Evolutionary conservation across 2,888 invertebrate species (phyloP).

Genomic region (Oligia latruncula): DNA sequence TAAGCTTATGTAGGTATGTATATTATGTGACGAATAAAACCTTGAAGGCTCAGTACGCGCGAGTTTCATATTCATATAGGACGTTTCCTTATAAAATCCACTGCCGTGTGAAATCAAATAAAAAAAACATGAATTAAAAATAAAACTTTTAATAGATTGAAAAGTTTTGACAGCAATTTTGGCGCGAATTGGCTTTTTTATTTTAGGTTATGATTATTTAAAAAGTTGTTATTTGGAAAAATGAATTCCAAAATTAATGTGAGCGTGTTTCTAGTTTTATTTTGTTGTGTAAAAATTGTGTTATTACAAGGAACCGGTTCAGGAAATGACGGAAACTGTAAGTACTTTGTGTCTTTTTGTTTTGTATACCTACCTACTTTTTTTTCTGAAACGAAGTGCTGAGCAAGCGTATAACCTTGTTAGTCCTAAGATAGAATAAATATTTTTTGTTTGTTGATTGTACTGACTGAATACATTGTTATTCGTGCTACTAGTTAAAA

Average conservation of each 20-base stretch:
- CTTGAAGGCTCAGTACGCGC: conserved; percentile 70
- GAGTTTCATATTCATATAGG: conserved; percentile 52
- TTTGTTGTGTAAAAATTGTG: conserved; percentile 74
- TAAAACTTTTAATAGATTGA: conserved; percentile 18
- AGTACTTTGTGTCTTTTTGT: conserved; percentile 66
- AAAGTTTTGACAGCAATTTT: conserved; percentile 54
- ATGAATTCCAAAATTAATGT: conserved; percentile 71
- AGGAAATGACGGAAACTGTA: conserved; percentile 81
- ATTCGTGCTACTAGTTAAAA: background rate
- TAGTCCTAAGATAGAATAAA: conserved; percentile 27
- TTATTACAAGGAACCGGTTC: conserved; percentile 81
- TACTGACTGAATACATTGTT: conserved; percentile 4
- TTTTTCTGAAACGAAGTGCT: conserved; percentile 18
- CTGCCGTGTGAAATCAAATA: background rate
- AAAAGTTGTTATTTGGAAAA: conserved; percentile 13
- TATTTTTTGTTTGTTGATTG: conserved; percentile 40
- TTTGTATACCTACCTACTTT: conserved; percentile 13
- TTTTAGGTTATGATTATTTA: conserved; percentile 31
- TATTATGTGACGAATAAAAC: conserved; percentile 54
- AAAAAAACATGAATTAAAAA: conserved; percentile 58
- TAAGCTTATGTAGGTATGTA: conserved; percentile 38
- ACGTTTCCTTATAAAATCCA: conserved; percentile 52
- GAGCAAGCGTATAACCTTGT: conserved; percentile 44
- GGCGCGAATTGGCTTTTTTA: conserved; percentile 61
- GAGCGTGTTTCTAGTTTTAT: conserved; percentile 72